Evolutionary conservation across 1,140 invertebrate genomes (phyloP).

Genomic region (Panagrolaimus sp.): DNA sequence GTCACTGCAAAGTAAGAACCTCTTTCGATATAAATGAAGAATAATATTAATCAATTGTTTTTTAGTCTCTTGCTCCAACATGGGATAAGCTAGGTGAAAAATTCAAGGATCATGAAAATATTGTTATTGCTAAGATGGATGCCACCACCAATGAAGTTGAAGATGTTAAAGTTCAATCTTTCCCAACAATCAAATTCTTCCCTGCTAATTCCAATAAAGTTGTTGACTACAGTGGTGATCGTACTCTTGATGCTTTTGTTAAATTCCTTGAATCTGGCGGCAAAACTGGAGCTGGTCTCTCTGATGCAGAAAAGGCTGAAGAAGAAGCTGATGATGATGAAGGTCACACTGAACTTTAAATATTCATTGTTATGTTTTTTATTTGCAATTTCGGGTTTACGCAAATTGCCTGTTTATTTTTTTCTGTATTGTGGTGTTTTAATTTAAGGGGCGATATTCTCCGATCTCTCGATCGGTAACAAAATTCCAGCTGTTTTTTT

Average conservation of each 20-base stretch:
- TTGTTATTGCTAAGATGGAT: conserved; percentile 97
- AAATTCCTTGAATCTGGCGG: conserved; percentile 80
- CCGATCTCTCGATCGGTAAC: too few species aligned
- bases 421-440: conserved; percentile 12
- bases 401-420: conserved; percentile 12
- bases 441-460: conserved; percentile 8
- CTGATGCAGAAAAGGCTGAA: conserved; percentile 50
- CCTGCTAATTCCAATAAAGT: conserved; percentile 62
- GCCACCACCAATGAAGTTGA: conserved; percentile 93
- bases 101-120: conserved; percentile 70
- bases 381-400: conserved; percentile 17
- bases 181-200: conserved; percentile 93
- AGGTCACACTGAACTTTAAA: conserved; percentile 47
- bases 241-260: conserved; percentile 81
- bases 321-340: conserved; percentile 43
- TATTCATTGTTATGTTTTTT: conserved; percentile 23
- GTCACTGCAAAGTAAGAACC: conserved; percentile 44
- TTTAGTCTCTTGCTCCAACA: conserved; percentile 85
- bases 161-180: conserved; percentile 79
- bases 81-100: conserved; percentile 83
- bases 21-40: too few species aligned
- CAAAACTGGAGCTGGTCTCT: conserved; percentile 64
- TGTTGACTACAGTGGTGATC: conserved; percentile 86
- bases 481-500: too few species aligned
- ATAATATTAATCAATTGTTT: too few species aligned